A percentile compares a stretch with the other conserved stretches of the same genome.
These are phyloP conservation scores for Drosophila funebris DNA, from an alignment of 1,140 invertebrate species.

Conservation along the genomic window DNA sequence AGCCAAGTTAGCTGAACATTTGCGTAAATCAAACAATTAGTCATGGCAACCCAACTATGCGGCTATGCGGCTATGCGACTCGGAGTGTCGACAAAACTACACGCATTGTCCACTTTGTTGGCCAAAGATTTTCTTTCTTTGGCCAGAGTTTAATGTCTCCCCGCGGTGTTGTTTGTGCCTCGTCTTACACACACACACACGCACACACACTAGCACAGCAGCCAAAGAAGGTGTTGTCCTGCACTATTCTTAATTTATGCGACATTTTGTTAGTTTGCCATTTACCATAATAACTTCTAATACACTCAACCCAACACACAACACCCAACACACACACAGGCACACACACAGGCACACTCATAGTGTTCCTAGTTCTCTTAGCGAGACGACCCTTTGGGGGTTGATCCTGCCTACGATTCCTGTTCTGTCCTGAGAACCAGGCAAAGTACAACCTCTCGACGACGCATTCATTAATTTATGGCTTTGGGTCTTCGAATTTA, in stretches of 20 bases:
- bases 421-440: constrained; percentile 5
- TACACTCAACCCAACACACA: constrained; percentile 37
- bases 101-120: constrained; percentile 53
- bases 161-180: constrained; percentile 71
- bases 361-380: no score
- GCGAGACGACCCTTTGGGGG: constrained; percentile 53
- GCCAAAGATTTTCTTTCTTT: constrained; percentile 48
- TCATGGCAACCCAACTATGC: constrained; percentile 55
- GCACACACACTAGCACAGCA: background rate
- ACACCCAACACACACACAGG: background rate
- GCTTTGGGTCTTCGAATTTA: constrained; percentile 71
- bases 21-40: constrained; percentile 81
- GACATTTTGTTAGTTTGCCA: constrained; percentile 73
- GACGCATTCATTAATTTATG: constrained; percentile 69
- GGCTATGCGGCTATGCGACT: no score
- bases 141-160: constrained; percentile 61
- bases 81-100: constrained; percentile 35
- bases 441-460: constrained; percentile 38
- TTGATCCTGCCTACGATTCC: background rate
- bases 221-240: constrained; percentile 67
- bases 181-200: constrained; percentile 52
- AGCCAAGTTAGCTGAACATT: constrained; percentile 45
- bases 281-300: constrained; percentile 78
- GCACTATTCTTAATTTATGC: constrained; percentile 75
- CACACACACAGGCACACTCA: no score